Evolutionary conservation across 2,113 vertebrate genomes (phyloP), one percentile per base, ranked within the genome.

Genomic region (Pheucticus melanocephalus): DNA sequence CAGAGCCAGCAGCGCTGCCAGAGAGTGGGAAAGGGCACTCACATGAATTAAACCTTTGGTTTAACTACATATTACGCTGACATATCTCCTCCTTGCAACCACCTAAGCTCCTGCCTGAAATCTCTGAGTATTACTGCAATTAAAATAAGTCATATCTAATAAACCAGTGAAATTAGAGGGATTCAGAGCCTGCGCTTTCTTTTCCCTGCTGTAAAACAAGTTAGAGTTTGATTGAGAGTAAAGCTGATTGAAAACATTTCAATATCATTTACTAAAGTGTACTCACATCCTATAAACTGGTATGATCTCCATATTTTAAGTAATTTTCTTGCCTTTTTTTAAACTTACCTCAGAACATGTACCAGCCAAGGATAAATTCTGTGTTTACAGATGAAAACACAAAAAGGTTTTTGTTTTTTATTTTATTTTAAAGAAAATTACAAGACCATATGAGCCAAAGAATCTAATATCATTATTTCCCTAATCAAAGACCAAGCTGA

Each of bases 51-150:
- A 9, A 11, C 6, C 27, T 61, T 45, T 16, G 37, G 21, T 61
- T 48, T 61, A 21, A 22, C 7, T 28, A 8, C 40, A 33, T 3
- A 0, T 12, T 81, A n/a, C 2, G 3, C 20, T 39, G 14, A 0
- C 3, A 39, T 16, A 12, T 7, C 14, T 31, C 20, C n/a, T 61
- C 64, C 42, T 66, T 57, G n/a, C n/a, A 82, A 33, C 9, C 12
- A 31, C 25, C 71, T 75, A 35, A 47, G 28, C 7, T 78, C 18
- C 60, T 72, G 21, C 31, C 61, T 61, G 54, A 59, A 88, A 44
- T 28, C 22, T 76, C 63, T 68, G 18, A 1, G 3, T 51, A 50
- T 23, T 30, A 15, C 16, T 56, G 20, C 53, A 68, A 24, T 72
- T 81, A 45, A 68, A 80, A 86, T 45, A 57, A 71, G 30, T 19